Evolutionary conservation across 1,140 invertebrate genomes (phyloP).

Genomic region (Drosophila sp.): DNA sequence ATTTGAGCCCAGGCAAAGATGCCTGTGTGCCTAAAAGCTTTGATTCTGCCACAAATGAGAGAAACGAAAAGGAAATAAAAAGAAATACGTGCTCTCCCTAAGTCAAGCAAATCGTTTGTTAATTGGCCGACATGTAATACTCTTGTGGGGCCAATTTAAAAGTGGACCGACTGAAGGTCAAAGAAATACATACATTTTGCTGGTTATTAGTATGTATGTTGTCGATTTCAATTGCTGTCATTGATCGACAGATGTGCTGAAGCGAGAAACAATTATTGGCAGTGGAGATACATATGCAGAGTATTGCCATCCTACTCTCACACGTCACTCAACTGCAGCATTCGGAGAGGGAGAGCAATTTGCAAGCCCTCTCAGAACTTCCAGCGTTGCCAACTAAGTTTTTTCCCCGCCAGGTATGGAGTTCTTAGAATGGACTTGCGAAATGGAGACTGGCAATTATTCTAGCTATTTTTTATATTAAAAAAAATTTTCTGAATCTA

Average conservation of each 20-base stretch:
- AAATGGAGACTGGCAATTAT: too few relatives aligned
- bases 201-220: not conserved
- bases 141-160: constrained; percentile 40
- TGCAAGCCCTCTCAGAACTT: not conserved
- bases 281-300: not conserved
- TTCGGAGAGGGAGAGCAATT: not conserved
- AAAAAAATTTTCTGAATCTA: too few relatives aligned
- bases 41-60: constrained; percentile 17
- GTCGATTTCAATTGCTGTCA: not conserved
- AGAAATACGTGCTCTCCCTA: constrained; percentile 25
- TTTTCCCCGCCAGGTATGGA: too few relatives aligned
- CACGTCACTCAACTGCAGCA: not conserved
- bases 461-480: too few relatives aligned
- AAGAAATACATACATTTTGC: constrained; percentile 1
- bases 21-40: constrained; percentile 65
- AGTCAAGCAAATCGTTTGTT: constrained; percentile 75
- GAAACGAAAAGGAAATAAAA: too few relatives aligned
- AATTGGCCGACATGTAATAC: constrained; percentile 65
- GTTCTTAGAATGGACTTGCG: too few relatives aligned
- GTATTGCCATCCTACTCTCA: not conserved
- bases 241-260: constrained; percentile 8
- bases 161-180: constrained; percentile 1
- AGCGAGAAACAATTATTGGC: not conserved
- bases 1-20: constrained; percentile 56
- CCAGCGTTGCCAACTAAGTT: not conserved